Evolutionary conservation across 2,888 invertebrate species (phyloP).

Genomic region (Andrena hattorfiana): DNA sequence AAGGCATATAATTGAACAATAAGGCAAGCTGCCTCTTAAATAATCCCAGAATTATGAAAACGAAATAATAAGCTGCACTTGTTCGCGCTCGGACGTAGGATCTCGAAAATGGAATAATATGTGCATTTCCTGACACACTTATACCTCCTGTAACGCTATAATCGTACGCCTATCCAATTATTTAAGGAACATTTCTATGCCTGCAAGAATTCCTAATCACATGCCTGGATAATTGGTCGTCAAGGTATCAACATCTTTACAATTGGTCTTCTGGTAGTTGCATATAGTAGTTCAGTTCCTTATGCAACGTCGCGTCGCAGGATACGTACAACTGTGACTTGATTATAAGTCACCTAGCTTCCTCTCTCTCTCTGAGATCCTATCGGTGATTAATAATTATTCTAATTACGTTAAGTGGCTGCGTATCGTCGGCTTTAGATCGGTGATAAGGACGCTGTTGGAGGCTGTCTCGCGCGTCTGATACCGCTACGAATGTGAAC

Average conservation of each 20-base stretch:
- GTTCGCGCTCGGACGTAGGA: neutral
- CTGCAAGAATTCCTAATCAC: slow-evolving; percentile 23
- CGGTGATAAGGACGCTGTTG: neutral
- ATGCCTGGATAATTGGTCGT: slow-evolving; percentile 1
- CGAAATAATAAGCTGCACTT: neutral
- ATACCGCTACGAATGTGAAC: neutral
- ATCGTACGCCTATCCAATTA: neutral
- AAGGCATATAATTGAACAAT: neutral
- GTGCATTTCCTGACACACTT: neutral
- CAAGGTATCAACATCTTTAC: slow-evolving; percentile 28
- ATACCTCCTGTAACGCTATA: neutral
- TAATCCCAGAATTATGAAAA: neutral
- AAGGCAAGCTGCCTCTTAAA: neutral
- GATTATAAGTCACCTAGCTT: slow-evolving; percentile 13
- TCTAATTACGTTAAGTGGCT: slow-evolving; percentile 33
- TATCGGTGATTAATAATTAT: slow-evolving; percentile 41
- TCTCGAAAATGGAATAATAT: neutral
- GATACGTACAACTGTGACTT: slow-evolving; percentile 12
- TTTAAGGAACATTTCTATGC: slow-evolving; percentile 1
- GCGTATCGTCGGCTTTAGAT: slow-evolving; percentile 15
- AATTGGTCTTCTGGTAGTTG: neutral
- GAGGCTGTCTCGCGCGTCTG: neutral
- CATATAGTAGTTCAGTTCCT: neutral
- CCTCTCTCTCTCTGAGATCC: slow-evolving; percentile 31
- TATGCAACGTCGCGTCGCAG: slow-evolving; percentile 27